Conservation (phyloP, 2,888 invertebrate genomes). For the Megalurothrips usitatus region DNA sequence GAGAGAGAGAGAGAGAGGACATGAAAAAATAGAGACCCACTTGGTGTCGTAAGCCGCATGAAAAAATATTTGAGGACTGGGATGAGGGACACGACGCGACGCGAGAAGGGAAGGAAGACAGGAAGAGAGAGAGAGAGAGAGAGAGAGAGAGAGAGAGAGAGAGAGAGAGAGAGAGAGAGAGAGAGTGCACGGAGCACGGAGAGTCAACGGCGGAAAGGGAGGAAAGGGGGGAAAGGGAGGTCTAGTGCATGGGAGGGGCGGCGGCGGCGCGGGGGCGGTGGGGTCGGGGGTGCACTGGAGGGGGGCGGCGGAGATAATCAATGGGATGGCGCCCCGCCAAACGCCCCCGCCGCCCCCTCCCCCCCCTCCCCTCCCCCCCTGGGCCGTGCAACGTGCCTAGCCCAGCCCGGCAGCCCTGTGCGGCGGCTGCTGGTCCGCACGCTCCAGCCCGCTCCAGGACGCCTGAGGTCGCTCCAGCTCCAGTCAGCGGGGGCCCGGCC, state of each 20-base stretch:
- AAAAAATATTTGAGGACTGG: background rate
- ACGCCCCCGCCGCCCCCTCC: background rate
- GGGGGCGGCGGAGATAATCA: constrained; percentile 1
- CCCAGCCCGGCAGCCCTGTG: background rate
- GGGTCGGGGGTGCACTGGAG: background rate
- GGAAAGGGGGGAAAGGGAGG: background rate
- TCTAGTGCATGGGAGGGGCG: background rate
- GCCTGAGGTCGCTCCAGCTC: background rate
- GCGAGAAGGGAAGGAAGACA: background rate
- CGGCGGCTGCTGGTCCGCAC: background rate
- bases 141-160: background rate
- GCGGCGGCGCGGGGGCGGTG: background rate
- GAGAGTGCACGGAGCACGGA: background rate
- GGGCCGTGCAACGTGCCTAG: background rate
- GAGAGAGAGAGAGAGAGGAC: background rate
- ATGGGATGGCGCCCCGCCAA: constrained; percentile 21
- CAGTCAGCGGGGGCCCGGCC: background rate
- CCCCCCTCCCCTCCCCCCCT: background rate
- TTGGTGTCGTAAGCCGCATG: background rate
- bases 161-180: background rate
- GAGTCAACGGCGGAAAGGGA: background rate
- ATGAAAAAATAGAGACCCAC: background rate
- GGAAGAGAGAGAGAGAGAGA: background rate
- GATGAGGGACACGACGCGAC: background rate
- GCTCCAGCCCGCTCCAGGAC: background rate